phyloP scores from a whole-genome alignment of 2,888 invertebrate species.

The Camponotus fellah region DNA sequence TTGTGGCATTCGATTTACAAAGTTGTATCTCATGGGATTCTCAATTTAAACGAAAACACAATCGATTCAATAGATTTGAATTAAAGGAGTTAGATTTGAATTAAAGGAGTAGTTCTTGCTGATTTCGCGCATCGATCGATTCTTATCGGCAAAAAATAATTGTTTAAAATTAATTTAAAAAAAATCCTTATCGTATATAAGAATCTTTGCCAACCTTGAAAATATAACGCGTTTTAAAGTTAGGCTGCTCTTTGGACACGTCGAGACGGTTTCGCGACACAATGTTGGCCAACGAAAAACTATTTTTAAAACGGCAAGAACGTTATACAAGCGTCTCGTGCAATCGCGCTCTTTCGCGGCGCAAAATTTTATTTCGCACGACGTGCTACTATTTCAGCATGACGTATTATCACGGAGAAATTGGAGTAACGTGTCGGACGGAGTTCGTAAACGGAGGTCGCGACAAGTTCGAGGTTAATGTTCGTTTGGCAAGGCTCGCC shows the following conservation, averaged over 20 bases:
- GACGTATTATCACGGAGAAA: conserved; percentile 58
- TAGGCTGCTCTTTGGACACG: conserved; percentile 26
- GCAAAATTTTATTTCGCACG: conserved; percentile 14
- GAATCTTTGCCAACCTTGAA: conserved; percentile 5
- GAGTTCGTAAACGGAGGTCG: conserved; percentile 67
- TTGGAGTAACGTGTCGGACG: conserved; percentile 50
- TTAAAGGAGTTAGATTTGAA: conserved; percentile 3
- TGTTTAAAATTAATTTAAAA: neutral
- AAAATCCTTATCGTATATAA: neutral
- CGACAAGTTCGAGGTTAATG: conserved; percentile 77
- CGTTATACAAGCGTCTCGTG: conserved; percentile 38
- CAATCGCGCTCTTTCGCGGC: neutral
- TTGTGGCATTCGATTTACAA: conserved; percentile 12
- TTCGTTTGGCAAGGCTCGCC: conserved; percentile 72
- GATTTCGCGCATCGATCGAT: neutral
- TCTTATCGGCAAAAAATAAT: neutral
- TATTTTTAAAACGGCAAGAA: conserved; percentile 41
- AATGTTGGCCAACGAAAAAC: conserved; percentile 49
- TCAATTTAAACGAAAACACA: conserved; percentile 24
- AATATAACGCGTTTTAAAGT: conserved; percentile 23
- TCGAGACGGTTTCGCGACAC: conserved; percentile 32
- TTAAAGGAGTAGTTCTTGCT: neutral
- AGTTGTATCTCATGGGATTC: neutral
- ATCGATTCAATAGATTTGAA: conserved; percentile 25
- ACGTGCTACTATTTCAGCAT: neutral